Evolutionary conservation across 1,140 invertebrate species (phyloP), one percentile per base, ranked within the genome.

Genomic region (Gryllus bimaculatus): DNA sequence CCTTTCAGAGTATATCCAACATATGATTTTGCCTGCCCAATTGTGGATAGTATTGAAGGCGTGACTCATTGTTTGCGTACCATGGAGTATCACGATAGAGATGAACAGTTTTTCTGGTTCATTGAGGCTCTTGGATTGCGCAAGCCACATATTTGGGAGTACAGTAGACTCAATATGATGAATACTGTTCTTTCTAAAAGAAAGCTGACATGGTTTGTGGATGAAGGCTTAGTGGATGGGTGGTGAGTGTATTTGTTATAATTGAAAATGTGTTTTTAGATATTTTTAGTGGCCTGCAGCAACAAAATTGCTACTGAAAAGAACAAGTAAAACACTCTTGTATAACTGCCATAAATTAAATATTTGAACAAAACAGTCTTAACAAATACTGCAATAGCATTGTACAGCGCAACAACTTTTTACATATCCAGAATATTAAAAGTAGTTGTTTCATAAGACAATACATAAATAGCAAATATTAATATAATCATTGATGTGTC

Each of bases 11-110:
- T 98, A 7, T 99, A 99, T 88, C 98, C 98, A 47, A 99, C 98
- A 0, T 99, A 99, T 84, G 98, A 99, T 88, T 99, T 99, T 89
- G 97, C 98, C 2, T 99, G 98, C 86, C 98, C 98, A 7, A 98
- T 99, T 84, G 98, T 99, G 7, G 98, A 99, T 86, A 93, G 95
- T 76, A 89, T 99, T 76, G 98, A 99, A 89, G 94, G 93, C 79
- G 97, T 99, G 8, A 99, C 98, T 0, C 98, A 99, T 85, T 96
- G 97, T 8, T 87, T 99, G 66, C 89, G 98, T 80, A 99, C 98
- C 0, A 99, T 97, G 84, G 98, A 99, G 87, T 99, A 99, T 86
- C 96, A 97, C 83, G 98, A 99, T 86, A 88, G 98, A 80, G 98
- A 99, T 87, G 93, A 93, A 26, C 98, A 99, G 87, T 99, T 98